These are phyloP conservation scores for Euzophera pinguis DNA, from an alignment of 2,888 invertebrate species.

Conservation along the genomic window DNA sequence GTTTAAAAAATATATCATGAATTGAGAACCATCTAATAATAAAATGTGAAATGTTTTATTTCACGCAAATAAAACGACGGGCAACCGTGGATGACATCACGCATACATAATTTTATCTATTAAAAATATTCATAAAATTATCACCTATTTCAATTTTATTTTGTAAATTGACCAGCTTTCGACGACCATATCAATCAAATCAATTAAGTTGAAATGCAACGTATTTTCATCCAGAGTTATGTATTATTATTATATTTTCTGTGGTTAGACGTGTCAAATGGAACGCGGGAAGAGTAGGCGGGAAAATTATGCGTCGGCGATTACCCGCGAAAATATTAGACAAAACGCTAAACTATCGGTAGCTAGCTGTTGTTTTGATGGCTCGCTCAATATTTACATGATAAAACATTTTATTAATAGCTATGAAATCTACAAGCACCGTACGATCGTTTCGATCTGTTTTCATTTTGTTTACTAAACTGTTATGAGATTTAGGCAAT, in stretches of 20 bases:
- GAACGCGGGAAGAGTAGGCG: neutral
- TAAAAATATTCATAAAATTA: neutral
- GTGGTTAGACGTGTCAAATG: neutral
- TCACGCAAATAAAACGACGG: neutral
- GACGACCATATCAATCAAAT: neutral
- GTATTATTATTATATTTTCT: no score
- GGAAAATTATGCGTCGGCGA: neutral
- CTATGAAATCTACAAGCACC: slow-evolving; percentile 3
- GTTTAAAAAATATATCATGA: no score
- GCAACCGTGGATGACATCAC: neutral
- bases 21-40: neutral
- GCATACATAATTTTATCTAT: neutral
- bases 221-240: neutral
- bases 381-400: slow-evolving; percentile 6
- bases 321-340: neutral
- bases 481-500: no score
- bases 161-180: neutral
- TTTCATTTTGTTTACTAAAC: neutral
- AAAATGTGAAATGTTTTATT: neutral
- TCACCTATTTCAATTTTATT: neutral
- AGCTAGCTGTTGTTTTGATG: slow-evolving; percentile 5
- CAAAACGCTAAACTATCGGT: neutral
- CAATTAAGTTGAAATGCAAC: neutral
- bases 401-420: slow-evolving; percentile 11
- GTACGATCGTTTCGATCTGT: neutral